These are phyloP conservation scores for Aplysia californica DNA, from an alignment of 1,140 invertebrate species.

Conservation along the genomic window DNA sequence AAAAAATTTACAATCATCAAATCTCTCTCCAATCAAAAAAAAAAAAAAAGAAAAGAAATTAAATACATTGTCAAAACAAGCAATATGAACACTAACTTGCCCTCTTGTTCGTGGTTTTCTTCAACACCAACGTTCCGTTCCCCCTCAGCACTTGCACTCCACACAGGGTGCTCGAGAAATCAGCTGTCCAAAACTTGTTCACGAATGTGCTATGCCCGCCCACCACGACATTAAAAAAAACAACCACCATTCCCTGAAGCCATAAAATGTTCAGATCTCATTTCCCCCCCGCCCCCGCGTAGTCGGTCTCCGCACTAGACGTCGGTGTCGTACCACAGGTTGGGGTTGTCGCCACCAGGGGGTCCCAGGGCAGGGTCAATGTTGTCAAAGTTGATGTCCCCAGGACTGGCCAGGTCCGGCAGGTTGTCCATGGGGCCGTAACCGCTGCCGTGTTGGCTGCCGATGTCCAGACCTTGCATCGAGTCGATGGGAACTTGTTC, in stretches of 20 bases:
- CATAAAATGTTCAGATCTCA: neutral
- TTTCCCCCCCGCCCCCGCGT: neutral
- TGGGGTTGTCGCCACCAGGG: constrained; percentile 84
- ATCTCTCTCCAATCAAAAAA: too few species aligned
- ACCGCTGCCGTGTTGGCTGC: constrained; percentile 75
- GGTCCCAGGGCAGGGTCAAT: constrained; percentile 77
- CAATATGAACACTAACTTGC: too few species aligned
- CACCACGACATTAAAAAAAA: too few species aligned
- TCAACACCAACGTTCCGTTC: too few species aligned
- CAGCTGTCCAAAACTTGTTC: neutral
- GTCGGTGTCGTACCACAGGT: constrained; percentile 97
- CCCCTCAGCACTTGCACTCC: too few species aligned
- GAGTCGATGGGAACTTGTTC: constrained; percentile 97
- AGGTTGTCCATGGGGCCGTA: constrained; percentile 82
- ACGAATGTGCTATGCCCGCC: too few species aligned
- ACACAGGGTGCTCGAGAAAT: neutral
- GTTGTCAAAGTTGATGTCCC: constrained; percentile 84
- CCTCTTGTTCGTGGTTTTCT: too few species aligned
- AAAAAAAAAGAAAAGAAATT: too few species aligned
- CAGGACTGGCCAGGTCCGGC: constrained; percentile 80
- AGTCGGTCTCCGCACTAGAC: constrained; percentile 73
- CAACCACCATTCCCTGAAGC: neutral
- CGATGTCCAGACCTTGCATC: constrained; percentile 94
- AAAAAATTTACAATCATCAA: too few species aligned
- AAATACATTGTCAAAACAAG: too few species aligned